These are phyloP conservation scores for Plebejus melissa DNA, from an alignment of 2,888 invertebrate species.

Conservation along the genomic window DNA sequence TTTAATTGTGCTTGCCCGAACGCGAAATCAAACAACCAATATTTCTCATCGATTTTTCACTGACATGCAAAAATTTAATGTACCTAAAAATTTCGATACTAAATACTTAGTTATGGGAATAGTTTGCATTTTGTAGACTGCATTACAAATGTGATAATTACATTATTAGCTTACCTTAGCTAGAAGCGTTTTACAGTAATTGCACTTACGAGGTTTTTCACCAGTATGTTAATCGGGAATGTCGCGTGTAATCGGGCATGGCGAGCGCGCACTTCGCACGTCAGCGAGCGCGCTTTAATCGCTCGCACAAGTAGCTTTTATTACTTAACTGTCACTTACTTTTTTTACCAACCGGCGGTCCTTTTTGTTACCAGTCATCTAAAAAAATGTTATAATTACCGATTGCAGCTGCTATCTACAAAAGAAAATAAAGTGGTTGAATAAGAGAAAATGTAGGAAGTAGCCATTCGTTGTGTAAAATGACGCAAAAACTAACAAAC, in stretches of 20 bases:
- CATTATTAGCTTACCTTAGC: not conserved
- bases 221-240: slow-evolving; percentile 14
- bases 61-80: too few relatives aligned
- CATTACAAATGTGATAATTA: not conserved
- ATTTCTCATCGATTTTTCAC: not conserved
- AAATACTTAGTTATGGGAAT: not conserved
- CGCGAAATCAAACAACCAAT: not conserved
- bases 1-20: not conserved
- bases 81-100: not conserved
- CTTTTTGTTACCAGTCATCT: not conserved
- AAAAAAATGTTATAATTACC: not conserved
- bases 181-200: slow-evolving; percentile 1
- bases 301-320: slow-evolving; percentile 18
- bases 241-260: slow-evolving; percentile 12
- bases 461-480: not conserved
- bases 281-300: slow-evolving; percentile 13
- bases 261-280: slow-evolving; percentile 10
- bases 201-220: slow-evolving; percentile 1
- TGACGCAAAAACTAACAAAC: not conserved
- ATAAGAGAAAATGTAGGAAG: not conserved
- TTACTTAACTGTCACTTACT: slow-evolving; percentile 1
- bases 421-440: not conserved
- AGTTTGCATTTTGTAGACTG: not conserved
- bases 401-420: not conserved
- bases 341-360: not conserved